Conservation (phyloP, 2,113 vertebrate genomes). For the Brachyhypopomus occidentalis region DNA sequence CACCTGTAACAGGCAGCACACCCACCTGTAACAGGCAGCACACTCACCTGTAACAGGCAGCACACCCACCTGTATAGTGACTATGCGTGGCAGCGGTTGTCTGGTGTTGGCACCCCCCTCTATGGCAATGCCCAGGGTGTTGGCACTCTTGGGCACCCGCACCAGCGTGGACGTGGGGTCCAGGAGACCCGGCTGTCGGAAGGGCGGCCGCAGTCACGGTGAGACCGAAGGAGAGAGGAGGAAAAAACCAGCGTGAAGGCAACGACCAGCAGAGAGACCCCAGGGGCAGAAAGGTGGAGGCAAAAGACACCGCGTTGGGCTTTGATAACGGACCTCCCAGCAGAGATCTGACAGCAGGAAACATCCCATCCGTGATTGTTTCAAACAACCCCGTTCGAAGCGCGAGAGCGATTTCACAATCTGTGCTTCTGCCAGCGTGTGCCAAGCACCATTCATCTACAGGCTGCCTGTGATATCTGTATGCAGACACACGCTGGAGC, state of each 20-base stretch:
- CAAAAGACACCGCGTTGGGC: neutral
- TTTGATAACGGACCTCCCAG: constrained; percentile 24
- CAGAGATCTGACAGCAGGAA: constrained; percentile 13
- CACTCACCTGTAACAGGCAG: too few relatives aligned
- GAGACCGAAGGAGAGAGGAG: constrained; percentile 28
- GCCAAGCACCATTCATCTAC: constrained; percentile 27
- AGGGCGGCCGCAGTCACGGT: neutral
- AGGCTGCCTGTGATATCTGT: neutral
- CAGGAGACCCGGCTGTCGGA: constrained; percentile 85
- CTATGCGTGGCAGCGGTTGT: constrained; percentile 93
- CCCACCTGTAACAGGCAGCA: neutral
- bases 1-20: too few relatives aligned
- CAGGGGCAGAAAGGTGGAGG: neutral
- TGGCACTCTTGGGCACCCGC: constrained; percentile 87
- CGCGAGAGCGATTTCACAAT: constrained; percentile 18
- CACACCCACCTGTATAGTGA: constrained; percentile 91
- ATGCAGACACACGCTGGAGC: neutral
- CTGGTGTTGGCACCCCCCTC: constrained; percentile 97
- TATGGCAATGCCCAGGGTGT: constrained; percentile 94
- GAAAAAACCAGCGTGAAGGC: constrained; percentile 3
- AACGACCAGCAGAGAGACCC: neutral
- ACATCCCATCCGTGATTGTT: neutral
- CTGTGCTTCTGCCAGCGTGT: neutral
- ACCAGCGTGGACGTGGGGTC: constrained; percentile 89
- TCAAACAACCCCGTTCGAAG: constrained; percentile 2